These are phyloP conservation scores for Stomorhina lunata DNA, from an alignment of 2,888 invertebrate species.

Conservation along the genomic window DNA sequence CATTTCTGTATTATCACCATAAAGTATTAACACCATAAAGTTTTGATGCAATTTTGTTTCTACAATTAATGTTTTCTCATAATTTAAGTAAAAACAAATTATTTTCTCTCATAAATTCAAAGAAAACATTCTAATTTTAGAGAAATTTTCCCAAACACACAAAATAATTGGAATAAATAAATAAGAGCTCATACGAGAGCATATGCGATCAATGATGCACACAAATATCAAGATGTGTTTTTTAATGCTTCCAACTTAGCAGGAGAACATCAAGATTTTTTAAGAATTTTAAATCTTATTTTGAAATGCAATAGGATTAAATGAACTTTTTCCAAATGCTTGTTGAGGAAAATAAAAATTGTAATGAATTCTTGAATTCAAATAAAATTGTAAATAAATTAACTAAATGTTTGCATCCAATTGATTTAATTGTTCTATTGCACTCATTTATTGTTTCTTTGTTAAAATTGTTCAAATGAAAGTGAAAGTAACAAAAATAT, in stretches of 20 bases:
- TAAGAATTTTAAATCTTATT: background rate
- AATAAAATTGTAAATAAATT: background rate
- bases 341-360: background rate
- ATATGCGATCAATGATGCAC: background rate
- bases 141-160: background rate
- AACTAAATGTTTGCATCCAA: background rate
- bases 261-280: background rate
- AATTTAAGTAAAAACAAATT: background rate
- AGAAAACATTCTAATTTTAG: background rate
- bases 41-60: too few relatives aligned
- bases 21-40: background rate
- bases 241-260: background rate
- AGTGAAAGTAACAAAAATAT: constrained; percentile 34
- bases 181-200: background rate
- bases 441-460: constrained; percentile 11
- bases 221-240: background rate
- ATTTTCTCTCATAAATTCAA: background rate
- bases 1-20: background rate
- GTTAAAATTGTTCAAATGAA: constrained; percentile 14
- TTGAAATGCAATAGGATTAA: too few relatives aligned
- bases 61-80: background rate
- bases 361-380: background rate
- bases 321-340: background rate
- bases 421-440: background rate
- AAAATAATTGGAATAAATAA: background rate